These are phyloP conservation scores for Osmoderma eremita DNA, from an alignment of 2,888 invertebrate species.

Conservation along the genomic window DNA sequence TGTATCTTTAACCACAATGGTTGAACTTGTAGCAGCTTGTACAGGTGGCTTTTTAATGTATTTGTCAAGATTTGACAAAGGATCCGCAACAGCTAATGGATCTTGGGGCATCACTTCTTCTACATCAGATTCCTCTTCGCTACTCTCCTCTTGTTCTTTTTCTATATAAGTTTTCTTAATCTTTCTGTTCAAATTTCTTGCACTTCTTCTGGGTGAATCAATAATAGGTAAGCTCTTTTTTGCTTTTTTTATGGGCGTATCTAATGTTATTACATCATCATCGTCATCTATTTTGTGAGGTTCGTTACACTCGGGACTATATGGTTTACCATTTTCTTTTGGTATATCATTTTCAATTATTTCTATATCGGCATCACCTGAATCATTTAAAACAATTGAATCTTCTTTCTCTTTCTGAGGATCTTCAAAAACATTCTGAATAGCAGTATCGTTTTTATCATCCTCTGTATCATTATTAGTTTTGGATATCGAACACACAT, in stretches of 20 bases:
- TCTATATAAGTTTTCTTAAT: constrained; percentile 61
- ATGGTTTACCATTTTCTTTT: constrained; percentile 63
- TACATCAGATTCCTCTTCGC: constrained; percentile 70
- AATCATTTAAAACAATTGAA: constrained; percentile 56
- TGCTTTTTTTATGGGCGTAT: constrained; percentile 63
- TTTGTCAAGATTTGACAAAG: constrained; percentile 44
- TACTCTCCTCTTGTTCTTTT: constrained; percentile 57
- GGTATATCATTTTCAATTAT: constrained; percentile 60
- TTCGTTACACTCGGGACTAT: constrained; percentile 44
- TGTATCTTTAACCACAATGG: constrained; percentile 77
- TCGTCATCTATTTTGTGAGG: constrained; percentile 59
- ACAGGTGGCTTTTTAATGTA: constrained; percentile 56
- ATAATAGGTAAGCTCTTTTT: constrained; percentile 53
- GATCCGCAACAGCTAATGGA: constrained; percentile 66
- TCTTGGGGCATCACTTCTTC: constrained; percentile 73
- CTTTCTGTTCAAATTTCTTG: constrained; percentile 70
- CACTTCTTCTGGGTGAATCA: constrained; percentile 67
- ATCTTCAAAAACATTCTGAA: background rate
- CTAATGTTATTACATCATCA: constrained; percentile 54
- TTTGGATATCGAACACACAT: constrained; percentile 50
- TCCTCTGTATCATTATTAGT: constrained; percentile 53
- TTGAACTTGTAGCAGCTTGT: constrained; percentile 50
- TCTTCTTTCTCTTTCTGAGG: constrained; percentile 66
- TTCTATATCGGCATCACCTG: constrained; percentile 59
- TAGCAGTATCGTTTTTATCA: constrained; percentile 38